Evolutionary conservation across 1,140 invertebrate species (phyloP).

Genomic region (Ceratoteleas bidentatus): DNA sequence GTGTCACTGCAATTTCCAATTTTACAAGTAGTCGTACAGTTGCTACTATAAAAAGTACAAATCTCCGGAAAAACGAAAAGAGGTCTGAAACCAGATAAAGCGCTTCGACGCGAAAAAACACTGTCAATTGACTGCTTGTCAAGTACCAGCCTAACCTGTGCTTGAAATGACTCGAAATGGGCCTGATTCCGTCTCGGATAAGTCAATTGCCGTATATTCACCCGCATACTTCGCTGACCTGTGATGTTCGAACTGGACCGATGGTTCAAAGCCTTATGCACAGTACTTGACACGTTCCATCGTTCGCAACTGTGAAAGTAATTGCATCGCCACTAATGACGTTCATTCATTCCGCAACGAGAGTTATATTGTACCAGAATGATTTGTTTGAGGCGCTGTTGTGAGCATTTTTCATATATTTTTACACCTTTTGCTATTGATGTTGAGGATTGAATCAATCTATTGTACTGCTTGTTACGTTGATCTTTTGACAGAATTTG

Average conservation of each 20-base stretch:
- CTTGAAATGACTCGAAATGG: constrained; percentile 1
- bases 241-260: constrained; percentile 12
- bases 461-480: constrained; percentile 30
- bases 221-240: constrained; percentile 6
- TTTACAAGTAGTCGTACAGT: too few species aligned
- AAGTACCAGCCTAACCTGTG: neutral
- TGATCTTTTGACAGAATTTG: neutral
- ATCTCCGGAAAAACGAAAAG: neutral
- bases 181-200: constrained; percentile 15
- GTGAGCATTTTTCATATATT: constrained; percentile 35
- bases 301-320: constrained; percentile 76
- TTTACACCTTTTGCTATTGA: constrained; percentile 36
- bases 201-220: constrained; percentile 37
- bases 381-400: constrained; percentile 7
- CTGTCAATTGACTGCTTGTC: constrained; percentile 14
- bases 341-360: constrained; percentile 34
- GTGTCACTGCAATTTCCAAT: too few species aligned
- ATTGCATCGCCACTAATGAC: constrained; percentile 77
- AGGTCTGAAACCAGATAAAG: neutral
- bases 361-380: constrained; percentile 14
- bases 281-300: constrained; percentile 77
- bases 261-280: constrained; percentile 20
- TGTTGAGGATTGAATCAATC: constrained; percentile 4
- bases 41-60: neutral
- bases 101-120: neutral